These are phyloP conservation scores for Nymphalis io DNA, from an alignment of 1,140 invertebrate species.

Conservation along the genomic window DNA sequence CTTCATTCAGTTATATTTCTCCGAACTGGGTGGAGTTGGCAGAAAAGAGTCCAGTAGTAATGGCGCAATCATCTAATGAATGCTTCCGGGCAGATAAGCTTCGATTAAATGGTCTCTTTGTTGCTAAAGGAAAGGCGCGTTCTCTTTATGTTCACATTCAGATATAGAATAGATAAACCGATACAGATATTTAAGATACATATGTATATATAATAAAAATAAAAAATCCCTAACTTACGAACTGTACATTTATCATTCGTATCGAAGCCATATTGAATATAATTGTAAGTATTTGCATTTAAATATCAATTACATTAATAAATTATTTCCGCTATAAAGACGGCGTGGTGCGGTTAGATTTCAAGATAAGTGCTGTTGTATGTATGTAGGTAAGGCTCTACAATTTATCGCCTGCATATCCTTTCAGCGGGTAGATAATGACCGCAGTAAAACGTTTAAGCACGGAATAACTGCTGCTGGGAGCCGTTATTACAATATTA, in stretches of 20 bases:
- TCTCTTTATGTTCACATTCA: conserved; percentile 75
- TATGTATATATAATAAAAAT: conserved; percentile 14
- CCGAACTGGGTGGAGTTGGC: conserved; percentile 47
- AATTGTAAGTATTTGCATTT: conserved; percentile 35
- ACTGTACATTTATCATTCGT: background rate
- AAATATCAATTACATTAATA: conserved; percentile 49
- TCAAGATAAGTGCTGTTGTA: conserved; percentile 66
- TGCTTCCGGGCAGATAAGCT: conserved; percentile 79
- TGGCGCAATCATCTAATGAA: conserved; percentile 79
- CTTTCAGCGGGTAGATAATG: conserved; percentile 80
- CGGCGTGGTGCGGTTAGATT: conserved; percentile 58
- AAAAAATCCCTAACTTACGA: background rate
- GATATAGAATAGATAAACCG: conserved; percentile 61
- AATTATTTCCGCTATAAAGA: conserved; percentile 64
- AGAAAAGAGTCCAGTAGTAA: conserved; percentile 69
- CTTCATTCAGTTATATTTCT: conserved; percentile 41
- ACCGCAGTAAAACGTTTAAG: conserved; percentile 81
- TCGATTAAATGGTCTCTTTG: conserved; percentile 80
- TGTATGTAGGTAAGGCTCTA: conserved; percentile 63
- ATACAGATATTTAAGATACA: conserved; percentile 29
- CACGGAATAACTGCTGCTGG: conserved; percentile 78
- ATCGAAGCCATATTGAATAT: background rate
- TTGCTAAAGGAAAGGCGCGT: conserved; percentile 74
- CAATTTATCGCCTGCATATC: conserved; percentile 80
- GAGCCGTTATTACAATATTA: conserved; percentile 80